A percentile compares a stretch with the other conserved stretches of the same genome.
These are phyloP conservation scores for Eucera pruinosa DNA, from an alignment of 2,888 invertebrate genomes.

Conservation along the genomic window DNA sequence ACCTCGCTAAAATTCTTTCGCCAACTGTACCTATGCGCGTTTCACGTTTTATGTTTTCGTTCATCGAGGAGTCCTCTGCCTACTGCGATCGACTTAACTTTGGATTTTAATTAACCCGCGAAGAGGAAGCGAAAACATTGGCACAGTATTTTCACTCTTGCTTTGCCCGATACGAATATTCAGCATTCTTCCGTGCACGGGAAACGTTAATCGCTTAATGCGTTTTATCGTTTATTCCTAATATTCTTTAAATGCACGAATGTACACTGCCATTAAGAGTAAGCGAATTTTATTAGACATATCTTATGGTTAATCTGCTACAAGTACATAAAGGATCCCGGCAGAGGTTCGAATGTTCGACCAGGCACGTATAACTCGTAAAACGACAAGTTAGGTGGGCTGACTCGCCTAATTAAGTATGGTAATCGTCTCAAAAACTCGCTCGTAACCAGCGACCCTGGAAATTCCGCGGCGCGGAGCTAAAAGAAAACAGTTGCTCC, in stretches of 20 bases:
- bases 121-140: too few relatives aligned
- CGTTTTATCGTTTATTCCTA: background rate
- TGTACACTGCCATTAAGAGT: background rate
- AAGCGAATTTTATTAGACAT: constrained; percentile 9
- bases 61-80: background rate
- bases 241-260: too few relatives aligned
- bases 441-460: constrained; percentile 38
- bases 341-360: constrained; percentile 45
- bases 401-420: constrained; percentile 67
- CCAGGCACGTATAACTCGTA: constrained; percentile 58
- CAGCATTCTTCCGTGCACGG: too few relatives aligned
- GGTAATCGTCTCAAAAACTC: constrained; percentile 63
- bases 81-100: background rate
- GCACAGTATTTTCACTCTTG: too few relatives aligned
- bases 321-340: constrained; percentile 26
- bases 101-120: too few relatives aligned
- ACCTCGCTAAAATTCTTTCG: too few relatives aligned
- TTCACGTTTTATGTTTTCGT: constrained; percentile 7
- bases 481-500: constrained; percentile 20
- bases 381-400: constrained; percentile 51
- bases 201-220: too few relatives aligned
- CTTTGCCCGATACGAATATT: too few relatives aligned
- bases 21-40: too few relatives aligned
- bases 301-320: constrained; percentile 37
- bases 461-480: constrained; percentile 36